Evolutionary conservation across 1,140 invertebrate genomes (phyloP).

Genomic region (Drosophila tani): DNA sequence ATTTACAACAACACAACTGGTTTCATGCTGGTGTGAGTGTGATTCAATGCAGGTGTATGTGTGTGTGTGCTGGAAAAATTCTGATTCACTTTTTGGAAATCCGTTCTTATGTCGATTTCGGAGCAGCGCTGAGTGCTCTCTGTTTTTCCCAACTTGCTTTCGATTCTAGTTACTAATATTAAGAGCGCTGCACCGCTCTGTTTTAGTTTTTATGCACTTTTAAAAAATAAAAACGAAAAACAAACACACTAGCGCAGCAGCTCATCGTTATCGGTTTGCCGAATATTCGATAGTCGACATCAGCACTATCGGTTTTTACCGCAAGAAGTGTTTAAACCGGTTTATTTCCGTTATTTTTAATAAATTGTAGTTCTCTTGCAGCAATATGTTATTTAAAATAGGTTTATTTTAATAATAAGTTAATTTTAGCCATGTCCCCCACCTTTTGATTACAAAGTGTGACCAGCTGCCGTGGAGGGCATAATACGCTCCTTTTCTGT

Average conservation of each 20-base stretch:
- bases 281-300: neutral
- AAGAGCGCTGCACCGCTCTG: neutral
- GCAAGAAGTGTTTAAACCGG: no score
- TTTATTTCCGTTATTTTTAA: no score
- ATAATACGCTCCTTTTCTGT: no score
- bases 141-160: neutral
- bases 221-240: constrained; percentile 39
- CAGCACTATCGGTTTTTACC: neutral
- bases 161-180: neutral
- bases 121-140: neutral
- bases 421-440: neutral
- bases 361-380: no score
- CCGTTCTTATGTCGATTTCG: constrained; percentile 17
- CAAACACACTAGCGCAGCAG: constrained; percentile 34
- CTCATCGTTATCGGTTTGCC: constrained; percentile 9
- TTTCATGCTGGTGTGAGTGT: constrained; percentile 47
- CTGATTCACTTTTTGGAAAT: constrained; percentile 69
- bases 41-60: constrained; percentile 36
- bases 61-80: constrained; percentile 59
- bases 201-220: constrained; percentile 24
- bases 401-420: neutral
- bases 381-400: no score
- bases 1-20: constrained; percentile 62
- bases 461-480: no score
- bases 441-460: neutral